These are phyloP conservation scores for Danio albolineatus DNA, from an alignment of 2,797 vertebrate genomes.

Conservation along the genomic window DNA sequence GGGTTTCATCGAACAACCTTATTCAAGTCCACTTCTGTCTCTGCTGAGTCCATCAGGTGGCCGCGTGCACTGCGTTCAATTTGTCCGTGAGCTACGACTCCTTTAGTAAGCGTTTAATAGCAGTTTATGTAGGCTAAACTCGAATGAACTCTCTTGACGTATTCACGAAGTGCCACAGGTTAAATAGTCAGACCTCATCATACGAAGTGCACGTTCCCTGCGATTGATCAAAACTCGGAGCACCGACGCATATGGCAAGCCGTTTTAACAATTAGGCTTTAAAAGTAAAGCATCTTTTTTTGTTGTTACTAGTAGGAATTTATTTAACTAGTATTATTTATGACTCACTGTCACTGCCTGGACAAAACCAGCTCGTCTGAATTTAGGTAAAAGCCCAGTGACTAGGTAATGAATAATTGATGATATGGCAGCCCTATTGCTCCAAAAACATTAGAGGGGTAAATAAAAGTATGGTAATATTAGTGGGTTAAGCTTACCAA, in stretches of 20 bases:
- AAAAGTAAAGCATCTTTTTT: no score
- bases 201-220: neutral
- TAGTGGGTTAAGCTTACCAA: no score
- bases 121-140: neutral
- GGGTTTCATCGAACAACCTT: neutral
- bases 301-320: neutral
- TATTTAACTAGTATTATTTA: neutral
- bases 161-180: neutral
- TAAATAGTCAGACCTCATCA: neutral
- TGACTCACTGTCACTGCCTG: no score
- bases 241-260: constrained; percentile 4
- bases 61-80: neutral
- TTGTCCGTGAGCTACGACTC: neutral
- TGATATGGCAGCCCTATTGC: no score
- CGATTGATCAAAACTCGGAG: neutral
- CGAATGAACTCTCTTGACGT: neutral
- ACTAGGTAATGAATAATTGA: no score
- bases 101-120: neutral
- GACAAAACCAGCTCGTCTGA: no score
- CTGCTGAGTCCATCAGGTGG: constrained; percentile 19
- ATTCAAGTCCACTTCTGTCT: constrained; percentile 1
- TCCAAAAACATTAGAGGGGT: no score
- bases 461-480: no score
- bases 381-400: no score
- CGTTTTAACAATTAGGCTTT: neutral